A percentile compares a stretch with the other conserved stretches of the same genome.
phyloP scores from a whole-genome alignment of 2,888 invertebrate genomes.

The Rambutsinella grinnellia region DNA sequence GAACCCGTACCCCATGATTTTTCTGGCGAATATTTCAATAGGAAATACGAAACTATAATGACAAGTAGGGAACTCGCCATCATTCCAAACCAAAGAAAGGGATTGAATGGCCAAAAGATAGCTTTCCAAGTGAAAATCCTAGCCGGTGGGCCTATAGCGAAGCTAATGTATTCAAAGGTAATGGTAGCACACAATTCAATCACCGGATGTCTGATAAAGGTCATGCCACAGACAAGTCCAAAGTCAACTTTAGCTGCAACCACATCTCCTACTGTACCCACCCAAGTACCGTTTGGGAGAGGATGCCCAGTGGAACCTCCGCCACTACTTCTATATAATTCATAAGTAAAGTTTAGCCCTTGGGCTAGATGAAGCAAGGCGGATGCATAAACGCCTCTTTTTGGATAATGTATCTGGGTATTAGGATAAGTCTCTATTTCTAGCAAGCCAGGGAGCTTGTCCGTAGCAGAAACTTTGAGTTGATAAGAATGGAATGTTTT shows the following conservation, averaged over 20 bases:
- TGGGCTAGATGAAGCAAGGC: constrained; percentile 13
- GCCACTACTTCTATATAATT: constrained; percentile 35
- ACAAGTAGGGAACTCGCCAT: not conserved
- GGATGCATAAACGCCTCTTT: constrained; percentile 26
- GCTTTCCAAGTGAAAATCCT: constrained; percentile 41
- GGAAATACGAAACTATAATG: not conserved
- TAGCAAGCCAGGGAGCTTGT: constrained; percentile 23
- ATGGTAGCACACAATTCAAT: constrained; percentile 48
- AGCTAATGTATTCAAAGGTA: constrained; percentile 45
- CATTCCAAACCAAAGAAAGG: constrained; percentile 17
- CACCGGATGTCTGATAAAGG: constrained; percentile 23
- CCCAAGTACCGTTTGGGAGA: constrained; percentile 41
- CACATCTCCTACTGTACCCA: constrained; percentile 40
- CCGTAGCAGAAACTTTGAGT: constrained; percentile 24
- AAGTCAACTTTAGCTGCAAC: constrained; percentile 29
- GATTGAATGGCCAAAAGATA: constrained; percentile 41
- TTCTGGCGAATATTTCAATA: not conserved
- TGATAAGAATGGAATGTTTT: constrained; percentile 21
- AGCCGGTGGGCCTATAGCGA: constrained; percentile 39
- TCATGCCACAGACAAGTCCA: constrained; percentile 46
- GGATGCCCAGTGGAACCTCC: constrained; percentile 37
- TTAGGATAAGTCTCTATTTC: constrained; percentile 13
- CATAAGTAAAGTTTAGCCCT: constrained; percentile 36
- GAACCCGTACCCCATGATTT: not conserved
- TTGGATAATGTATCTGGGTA: constrained; percentile 8